Evolutionary conservation across 1,140 invertebrate species (phyloP).

Genomic region (honey bee (Apis mellifera)): DNA sequence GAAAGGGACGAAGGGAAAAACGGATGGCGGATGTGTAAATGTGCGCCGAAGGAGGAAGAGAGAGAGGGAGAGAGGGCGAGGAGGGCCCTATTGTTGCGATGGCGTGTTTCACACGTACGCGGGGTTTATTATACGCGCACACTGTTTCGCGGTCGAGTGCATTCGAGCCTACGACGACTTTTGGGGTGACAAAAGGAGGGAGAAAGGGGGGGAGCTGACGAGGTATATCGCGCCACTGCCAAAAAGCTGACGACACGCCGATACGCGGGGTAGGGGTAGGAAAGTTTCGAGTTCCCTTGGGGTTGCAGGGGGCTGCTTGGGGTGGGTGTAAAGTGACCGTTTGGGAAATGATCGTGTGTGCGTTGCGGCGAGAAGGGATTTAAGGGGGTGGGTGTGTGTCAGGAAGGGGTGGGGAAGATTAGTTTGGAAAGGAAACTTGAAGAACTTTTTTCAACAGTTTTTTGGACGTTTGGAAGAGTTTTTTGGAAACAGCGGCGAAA

Average conservation of each 20-base stretch:
- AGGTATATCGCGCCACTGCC: constrained; percentile 53
- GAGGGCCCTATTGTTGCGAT: too few species aligned
- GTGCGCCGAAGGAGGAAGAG: neutral
- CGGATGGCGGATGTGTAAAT: neutral
- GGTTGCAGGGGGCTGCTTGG: neutral
- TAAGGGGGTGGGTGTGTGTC: too few species aligned
- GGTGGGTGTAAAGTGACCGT: constrained; percentile 8
- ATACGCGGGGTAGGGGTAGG: neutral
- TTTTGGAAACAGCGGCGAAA: too few species aligned
- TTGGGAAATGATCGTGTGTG: neutral
- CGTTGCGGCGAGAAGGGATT: neutral
- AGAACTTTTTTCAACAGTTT: too few species aligned
- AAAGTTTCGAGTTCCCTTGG: constrained; percentile 3
- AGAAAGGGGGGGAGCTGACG: constrained; percentile 30
- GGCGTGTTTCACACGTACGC: constrained; percentile 30
- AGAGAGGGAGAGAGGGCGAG: too few species aligned
- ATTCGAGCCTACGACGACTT: constrained; percentile 61
- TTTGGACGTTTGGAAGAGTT: too few species aligned
- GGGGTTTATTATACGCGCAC: constrained; percentile 47
- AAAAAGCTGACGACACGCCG: constrained; percentile 57
- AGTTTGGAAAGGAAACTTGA: too few species aligned
- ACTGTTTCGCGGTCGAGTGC: constrained; percentile 35
- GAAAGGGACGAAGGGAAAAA: constrained; percentile 36
- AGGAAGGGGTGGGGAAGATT: too few species aligned
- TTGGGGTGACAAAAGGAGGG: constrained; percentile 41